A percentile compares a stretch with the other conserved stretches of the same genome.
These are phyloP conservation scores for Channa striata DNA, from an alignment of 2,797 vertebrate species.

Conservation along the genomic window DNA sequence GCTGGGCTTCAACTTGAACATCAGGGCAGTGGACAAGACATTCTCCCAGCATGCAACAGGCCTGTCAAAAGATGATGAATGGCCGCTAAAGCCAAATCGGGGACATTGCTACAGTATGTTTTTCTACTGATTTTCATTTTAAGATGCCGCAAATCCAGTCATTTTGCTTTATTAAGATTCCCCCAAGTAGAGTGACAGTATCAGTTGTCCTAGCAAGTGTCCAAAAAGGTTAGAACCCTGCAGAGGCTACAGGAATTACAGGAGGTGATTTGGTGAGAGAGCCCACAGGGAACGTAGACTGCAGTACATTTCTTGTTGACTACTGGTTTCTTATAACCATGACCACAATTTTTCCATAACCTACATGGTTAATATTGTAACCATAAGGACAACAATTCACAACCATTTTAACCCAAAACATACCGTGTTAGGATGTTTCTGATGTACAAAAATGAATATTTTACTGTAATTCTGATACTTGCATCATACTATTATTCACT, in stretches of 20 bases:
- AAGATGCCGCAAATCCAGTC: background rate
- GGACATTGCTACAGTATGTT: background rate
- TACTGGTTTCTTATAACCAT: background rate
- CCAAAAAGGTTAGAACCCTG: background rate
- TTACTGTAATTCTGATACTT: too few relatives aligned
- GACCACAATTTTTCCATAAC: background rate
- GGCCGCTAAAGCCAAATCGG: background rate
- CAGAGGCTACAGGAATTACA: too few relatives aligned
- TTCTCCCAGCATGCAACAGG: slow-evolving; percentile 32
- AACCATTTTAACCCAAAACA: background rate
- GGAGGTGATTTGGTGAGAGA: too few relatives aligned
- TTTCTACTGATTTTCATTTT: background rate
- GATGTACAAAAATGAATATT: too few relatives aligned
- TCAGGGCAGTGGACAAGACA: slow-evolving; percentile 7
- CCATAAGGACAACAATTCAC: background rate
- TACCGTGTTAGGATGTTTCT: too few relatives aligned
- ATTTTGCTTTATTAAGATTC: background rate
- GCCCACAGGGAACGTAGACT: background rate
- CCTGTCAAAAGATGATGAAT: background rate
- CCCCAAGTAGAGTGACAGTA: background rate
- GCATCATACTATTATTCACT: too few relatives aligned
- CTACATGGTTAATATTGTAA: background rate
- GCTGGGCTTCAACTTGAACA: slow-evolving; percentile 46
- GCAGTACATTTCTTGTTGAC: background rate
- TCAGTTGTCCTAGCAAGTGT: background rate